Evolutionary conservation across 2,113 vertebrate genomes (phyloP).

Genomic region (Mormyrus iriodes): DNA sequence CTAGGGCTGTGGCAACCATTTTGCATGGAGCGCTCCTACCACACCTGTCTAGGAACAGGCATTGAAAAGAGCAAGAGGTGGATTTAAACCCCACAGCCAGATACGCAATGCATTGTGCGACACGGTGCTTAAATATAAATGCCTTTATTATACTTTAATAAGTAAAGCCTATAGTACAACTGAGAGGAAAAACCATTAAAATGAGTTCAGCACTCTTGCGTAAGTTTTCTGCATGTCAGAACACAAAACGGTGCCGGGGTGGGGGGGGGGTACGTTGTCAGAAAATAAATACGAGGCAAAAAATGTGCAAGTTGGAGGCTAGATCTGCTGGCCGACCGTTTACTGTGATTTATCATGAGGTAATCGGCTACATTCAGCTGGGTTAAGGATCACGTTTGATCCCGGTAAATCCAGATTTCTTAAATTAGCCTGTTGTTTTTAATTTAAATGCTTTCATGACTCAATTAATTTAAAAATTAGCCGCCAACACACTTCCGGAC

Average conservation of each 20-base stretch:
- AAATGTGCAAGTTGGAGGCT: not conserved
- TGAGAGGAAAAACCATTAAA: not conserved
- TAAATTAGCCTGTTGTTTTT: not conserved
- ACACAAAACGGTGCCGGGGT: not conserved
- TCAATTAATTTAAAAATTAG: constrained; percentile 7
- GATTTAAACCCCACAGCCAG: not conserved
- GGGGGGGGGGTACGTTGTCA: too few species aligned
- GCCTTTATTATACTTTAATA: not conserved
- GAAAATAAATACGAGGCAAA: too few species aligned
- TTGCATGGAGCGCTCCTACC: not conserved
- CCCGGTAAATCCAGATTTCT: not conserved
- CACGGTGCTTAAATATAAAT: not conserved
- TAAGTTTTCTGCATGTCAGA: not conserved
- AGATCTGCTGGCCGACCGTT: not conserved
- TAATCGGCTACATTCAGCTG: not conserved
- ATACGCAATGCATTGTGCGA: not conserved
- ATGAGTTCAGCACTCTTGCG: not conserved
- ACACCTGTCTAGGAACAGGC: not conserved
- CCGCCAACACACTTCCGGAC: not conserved
- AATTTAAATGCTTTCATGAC: constrained; percentile 9
- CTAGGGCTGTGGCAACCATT: not conserved
- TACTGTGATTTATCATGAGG: not conserved
- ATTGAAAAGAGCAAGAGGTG: not conserved
- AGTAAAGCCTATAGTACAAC: not conserved
- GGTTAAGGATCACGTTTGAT: not conserved